phyloP scores from a whole-genome alignment of 2,797 vertebrate species.

The Caiman crocodilus region DNA sequence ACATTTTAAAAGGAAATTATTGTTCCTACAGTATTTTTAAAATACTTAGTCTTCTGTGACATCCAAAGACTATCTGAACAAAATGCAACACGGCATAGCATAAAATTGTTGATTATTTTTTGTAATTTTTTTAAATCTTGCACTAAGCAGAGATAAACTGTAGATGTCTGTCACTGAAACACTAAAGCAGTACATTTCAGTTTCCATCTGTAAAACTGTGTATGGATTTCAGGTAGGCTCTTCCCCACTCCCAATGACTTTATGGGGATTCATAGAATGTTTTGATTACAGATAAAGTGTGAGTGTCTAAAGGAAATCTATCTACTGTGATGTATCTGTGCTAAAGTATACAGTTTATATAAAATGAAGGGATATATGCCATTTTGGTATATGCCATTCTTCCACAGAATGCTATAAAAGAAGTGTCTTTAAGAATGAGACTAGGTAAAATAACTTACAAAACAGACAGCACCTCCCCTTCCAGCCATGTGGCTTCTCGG shows the following conservation, averaged over 20 bases:
- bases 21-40: not conserved
- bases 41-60: not conserved
- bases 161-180: not conserved
- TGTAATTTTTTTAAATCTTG: not conserved
- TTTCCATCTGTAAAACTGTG: not conserved
- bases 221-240: not conserved
- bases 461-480: not conserved
- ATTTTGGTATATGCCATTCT: not conserved
- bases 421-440: not conserved
- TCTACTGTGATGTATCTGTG: not conserved
- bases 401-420: not conserved
- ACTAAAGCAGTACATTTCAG: not conserved
- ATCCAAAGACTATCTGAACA: constrained; percentile 1
- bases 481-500: too few relatives aligned
- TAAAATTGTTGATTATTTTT: constrained; percentile 14
- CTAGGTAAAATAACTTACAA: not conserved
- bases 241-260: not conserved
- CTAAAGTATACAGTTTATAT: not conserved
- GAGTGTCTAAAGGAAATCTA: not conserved
- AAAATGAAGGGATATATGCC: not conserved
- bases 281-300: not conserved
- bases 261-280: not conserved
- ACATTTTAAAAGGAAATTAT: not conserved
- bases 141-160: not conserved
- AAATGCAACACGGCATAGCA: not conserved